Base-by-base conservation (phyloP, 2,797 vertebrate genomes). In the Threskiornis aethiopicus region DNA sequence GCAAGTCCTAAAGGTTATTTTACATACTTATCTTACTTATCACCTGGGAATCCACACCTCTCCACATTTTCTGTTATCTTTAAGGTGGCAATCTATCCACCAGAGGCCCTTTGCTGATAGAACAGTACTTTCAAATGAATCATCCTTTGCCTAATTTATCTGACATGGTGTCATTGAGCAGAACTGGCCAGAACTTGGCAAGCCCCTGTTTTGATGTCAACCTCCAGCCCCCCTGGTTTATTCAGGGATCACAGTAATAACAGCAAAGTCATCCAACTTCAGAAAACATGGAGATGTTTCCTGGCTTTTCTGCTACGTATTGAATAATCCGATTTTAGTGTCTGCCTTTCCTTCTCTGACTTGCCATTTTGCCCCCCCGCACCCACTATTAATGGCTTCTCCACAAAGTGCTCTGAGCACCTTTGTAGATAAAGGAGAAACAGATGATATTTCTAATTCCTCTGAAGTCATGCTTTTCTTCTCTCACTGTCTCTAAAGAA, bases 101-200 rank as follows among this genome's bases (percentile, higher is more conserved):
- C 29, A 25, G 57, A 22, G 37, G 33, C 55, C 21, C 58, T 58
- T 51, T 1, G 2, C 64, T 24, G 17, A 26, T 5, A 3, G 24
- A 46, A 31, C 20, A 28, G 14, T 13, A 9, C 37, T 12, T 31
- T 1, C 1, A 12, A 6, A 31, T 3, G n/a, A 41, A 16, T 25
- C 18, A 6, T 5, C 20, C 29, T 22, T 31, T 4, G 2, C 33
- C 44, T 6, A 12, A 5, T 19, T 11, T 17, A 18, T 21, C n/a
- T 35, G 28, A 20, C 0, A 5, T 5, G 31, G 58, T 51, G 1
- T 5, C 5, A 1, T 2, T 3, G 57, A 41, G 42, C 16, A 29
- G 46, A 69, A 29, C 22, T 41, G 41, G 41, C 41, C 41, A 41
- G 13, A 19, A 31, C 12, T 7, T 1, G 4, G 61, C 2, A 3